These are phyloP conservation scores for Ochropacha duplaris DNA, from an alignment of 2,888 invertebrate species.

Conservation along the genomic window DNA sequence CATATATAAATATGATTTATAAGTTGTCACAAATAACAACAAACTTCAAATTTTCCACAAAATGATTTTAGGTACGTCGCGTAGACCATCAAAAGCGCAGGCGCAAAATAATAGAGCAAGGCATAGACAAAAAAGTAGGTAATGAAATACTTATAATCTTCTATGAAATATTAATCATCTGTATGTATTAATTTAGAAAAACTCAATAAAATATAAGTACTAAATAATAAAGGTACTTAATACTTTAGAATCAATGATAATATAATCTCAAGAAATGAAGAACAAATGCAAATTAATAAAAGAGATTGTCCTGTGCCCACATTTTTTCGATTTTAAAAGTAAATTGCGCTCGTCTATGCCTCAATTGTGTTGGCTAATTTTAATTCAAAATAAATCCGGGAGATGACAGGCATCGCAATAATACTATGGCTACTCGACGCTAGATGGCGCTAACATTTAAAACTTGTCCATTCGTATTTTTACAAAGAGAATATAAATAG, in stretches of 20 bases:
- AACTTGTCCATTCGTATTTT: neutral
- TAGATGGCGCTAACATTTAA: neutral
- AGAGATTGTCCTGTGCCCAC: too few species aligned
- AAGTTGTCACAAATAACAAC: conserved; percentile 81
- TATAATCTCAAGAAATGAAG: too few species aligned
- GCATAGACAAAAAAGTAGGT: conserved; percentile 67
- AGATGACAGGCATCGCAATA: conserved; percentile 10
- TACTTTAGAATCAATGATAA: too few species aligned
- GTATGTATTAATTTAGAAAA: neutral
- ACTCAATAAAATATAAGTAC: neutral
- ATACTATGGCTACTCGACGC: neutral
- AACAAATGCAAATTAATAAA: neutral
- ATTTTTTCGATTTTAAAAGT: neutral
- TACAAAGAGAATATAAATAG: too few species aligned
- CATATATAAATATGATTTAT: conserved; percentile 78
- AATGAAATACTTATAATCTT: conserved; percentile 16
- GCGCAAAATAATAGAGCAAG: conserved; percentile 80
- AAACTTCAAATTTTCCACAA: conserved; percentile 83
- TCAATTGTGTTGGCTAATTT: neutral
- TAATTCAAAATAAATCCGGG: neutral
- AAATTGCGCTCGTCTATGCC: neutral
- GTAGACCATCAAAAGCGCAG: conserved; percentile 82
- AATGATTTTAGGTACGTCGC: conserved; percentile 80
- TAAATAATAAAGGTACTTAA: neutral
- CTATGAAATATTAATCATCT: neutral